Base-by-base conservation (phyloP, 35 echinoderm and acorn worm genomes). In the Hemicentrotus pulcherrimus region DNA sequence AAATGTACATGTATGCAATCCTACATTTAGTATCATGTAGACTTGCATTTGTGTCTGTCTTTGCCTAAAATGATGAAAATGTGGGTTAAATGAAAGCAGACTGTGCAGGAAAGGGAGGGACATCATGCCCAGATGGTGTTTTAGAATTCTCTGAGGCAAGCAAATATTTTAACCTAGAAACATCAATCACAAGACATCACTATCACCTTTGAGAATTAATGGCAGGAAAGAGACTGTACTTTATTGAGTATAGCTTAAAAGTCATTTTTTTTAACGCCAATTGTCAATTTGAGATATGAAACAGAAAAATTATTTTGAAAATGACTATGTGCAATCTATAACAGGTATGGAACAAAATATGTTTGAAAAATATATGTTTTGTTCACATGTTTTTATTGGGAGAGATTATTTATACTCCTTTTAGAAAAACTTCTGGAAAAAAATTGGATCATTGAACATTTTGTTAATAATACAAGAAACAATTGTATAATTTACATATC, bases 101-200 rank as follows among this genome's bases (percentile, higher is more conserved):
- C 24, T n/a, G 28, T 78, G 19, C 6, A 6, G 1, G 1, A 0
- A 28, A 78, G 65, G 19, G n/a, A 22, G n/a, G 19, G 15, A 7
- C 65, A 78, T 28, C 28, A 8, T 78, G 65, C 19, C 19, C 65
- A 78, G 65, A 78, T 78, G 65, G 65, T 78, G 18, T 28, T 78
- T 78, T n/a, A n/a, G 28, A 78, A 78, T 78, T 28, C 65, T 78
- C 6, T 22, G 28, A 78, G 19, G 65, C 65, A 78, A 78, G 50
- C 50, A 55, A 78, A 78, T 78, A 78, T 78, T 78, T 78, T 78
- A 78, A 78, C 65, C 65, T 7, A 78, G 65, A 78, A 78, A 78
- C 65, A 24, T 78, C 65, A 78, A 78, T 78, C 65, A 78, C 1
- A 8, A 78, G n/a, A 28, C 28, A 78, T 78, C 19, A n/a, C 5